Percentiles rank a stretch among this genome's conserved stretches.
Conservation (phyloP, 2,888 invertebrate species). For the Trichacis sp. region DNA sequence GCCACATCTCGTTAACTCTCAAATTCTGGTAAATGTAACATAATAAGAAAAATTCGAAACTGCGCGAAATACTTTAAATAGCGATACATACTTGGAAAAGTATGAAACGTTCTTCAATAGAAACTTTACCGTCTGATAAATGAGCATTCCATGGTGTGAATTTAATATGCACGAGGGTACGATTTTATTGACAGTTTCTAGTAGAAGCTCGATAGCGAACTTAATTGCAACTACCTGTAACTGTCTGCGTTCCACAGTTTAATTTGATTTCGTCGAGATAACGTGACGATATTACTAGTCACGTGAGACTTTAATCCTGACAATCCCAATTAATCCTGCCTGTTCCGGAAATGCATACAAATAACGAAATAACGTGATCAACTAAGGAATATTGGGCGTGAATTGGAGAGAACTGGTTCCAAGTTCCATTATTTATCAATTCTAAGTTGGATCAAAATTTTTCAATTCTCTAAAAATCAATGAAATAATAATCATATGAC, state of each 20-base stretch:
- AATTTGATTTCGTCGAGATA: conserved; percentile 39
- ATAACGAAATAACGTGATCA: too few relatives aligned
- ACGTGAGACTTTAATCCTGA: conserved; percentile 30
- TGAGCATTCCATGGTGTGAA: conserved; percentile 7
- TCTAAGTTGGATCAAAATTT: too few relatives aligned
- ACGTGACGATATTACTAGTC: conserved; percentile 32
- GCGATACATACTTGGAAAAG: neutral
- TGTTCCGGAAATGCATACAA: conserved; percentile 31
- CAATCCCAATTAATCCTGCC: conserved; percentile 32
- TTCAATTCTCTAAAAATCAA: too few relatives aligned
- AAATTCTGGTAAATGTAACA: too few relatives aligned
- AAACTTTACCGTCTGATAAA: conserved; percentile 1
- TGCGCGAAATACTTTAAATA: too few relatives aligned
- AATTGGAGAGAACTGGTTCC: too few relatives aligned
- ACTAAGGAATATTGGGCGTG: too few relatives aligned
- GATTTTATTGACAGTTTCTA: conserved; percentile 31
- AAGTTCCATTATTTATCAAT: too few relatives aligned
- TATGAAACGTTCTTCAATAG: neutral
- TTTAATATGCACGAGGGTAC: conserved; percentile 28
- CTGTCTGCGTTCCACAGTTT: conserved; percentile 23
- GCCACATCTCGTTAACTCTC: too few relatives aligned
- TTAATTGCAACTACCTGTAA: conserved; percentile 28
- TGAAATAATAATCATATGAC: too few relatives aligned
- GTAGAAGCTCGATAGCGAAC: conserved; percentile 20
- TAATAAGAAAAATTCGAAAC: too few relatives aligned